These are phyloP conservation scores for Bombyx mandarina DNA, from an alignment of 1,140 invertebrate genomes.

Conservation along the genomic window DNA sequence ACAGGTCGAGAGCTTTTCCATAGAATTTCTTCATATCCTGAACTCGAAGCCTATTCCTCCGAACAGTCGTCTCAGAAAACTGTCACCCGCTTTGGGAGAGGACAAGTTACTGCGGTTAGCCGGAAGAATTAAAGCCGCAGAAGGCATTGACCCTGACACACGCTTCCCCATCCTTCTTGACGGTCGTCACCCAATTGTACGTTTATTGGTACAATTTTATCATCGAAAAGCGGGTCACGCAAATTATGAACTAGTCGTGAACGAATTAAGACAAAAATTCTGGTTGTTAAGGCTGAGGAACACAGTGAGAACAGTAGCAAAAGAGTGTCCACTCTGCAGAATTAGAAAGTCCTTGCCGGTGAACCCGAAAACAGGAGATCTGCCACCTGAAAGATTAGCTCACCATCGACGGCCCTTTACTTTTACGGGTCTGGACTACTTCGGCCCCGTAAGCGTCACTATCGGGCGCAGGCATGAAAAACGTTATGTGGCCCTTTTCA, in stretches of 20 bases:
- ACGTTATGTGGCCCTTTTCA: too few relatives aligned
- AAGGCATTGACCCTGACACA: slow-evolving; percentile 8
- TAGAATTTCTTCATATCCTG: too few relatives aligned
- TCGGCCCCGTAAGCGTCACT: too few relatives aligned
- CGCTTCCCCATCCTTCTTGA: slow-evolving; percentile 14
- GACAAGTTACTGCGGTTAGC: slow-evolving; percentile 9
- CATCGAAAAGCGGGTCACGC: slow-evolving; percentile 14
- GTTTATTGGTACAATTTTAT: slow-evolving; percentile 14
- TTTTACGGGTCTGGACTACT: too few relatives aligned
- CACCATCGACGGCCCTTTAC: slow-evolving; percentile 23
- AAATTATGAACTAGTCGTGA: slow-evolving; percentile 18
- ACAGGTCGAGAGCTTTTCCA: too few relatives aligned
- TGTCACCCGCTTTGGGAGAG: too few relatives aligned
- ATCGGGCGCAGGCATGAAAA: too few relatives aligned
- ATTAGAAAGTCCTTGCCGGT: slow-evolving; percentile 6
- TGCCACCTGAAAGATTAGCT: slow-evolving; percentile 14
- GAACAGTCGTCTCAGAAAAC: too few relatives aligned
- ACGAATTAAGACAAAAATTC: slow-evolving; percentile 17
- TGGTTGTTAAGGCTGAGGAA: slow-evolving; percentile 14
- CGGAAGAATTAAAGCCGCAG: slow-evolving; percentile 14
- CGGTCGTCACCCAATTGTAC: slow-evolving; percentile 8
- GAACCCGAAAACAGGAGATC: slow-evolving; percentile 15
- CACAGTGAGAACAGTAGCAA: slow-evolving; percentile 8
- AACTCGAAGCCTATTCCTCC: too few relatives aligned
- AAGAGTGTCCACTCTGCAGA: slow-evolving; percentile 12